Evolutionary conservation across 2,113 vertebrate species (phyloP).

Genomic region (Scomber colias): DNA sequence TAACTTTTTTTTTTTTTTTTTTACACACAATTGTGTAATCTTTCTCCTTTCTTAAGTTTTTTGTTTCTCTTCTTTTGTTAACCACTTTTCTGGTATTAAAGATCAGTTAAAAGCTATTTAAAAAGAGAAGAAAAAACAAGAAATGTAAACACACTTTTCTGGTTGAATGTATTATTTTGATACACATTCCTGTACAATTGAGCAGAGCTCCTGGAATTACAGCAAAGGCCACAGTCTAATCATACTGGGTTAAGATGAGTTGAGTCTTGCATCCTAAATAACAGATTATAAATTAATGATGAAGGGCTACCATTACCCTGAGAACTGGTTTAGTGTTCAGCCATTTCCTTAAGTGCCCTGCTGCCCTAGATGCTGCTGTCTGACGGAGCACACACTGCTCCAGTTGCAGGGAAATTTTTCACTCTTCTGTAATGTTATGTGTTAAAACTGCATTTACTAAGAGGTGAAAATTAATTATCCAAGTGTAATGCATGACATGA

Average conservation of each 20-base stretch:
- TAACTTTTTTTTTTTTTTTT: neutral
- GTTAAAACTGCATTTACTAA: neutral
- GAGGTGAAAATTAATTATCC: neutral
- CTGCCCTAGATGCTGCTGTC: slow-evolving; percentile 44
- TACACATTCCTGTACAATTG: neutral
- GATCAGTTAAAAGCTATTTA: neutral
- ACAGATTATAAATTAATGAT: slow-evolving; percentile 58
- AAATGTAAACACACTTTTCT: neutral
- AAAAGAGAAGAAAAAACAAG: neutral
- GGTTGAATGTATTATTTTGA: neutral
- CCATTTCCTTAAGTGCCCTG: slow-evolving; percentile 84
- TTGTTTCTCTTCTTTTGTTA: neutral
- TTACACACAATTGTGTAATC: too few relatives aligned
- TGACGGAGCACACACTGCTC: neutral
- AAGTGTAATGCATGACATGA: neutral
- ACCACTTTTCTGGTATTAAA: neutral
- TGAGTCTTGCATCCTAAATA: slow-evolving; percentile 70
- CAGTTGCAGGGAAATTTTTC: neutral
- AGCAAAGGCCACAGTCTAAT: slow-evolving; percentile 22
- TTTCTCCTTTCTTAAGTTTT: neutral
- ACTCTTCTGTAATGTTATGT: neutral
- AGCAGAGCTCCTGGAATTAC: slow-evolving; percentile 12
- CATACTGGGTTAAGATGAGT: slow-evolving; percentile 60
- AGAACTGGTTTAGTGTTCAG: slow-evolving; percentile 84
- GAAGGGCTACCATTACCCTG: slow-evolving; percentile 77